Base-by-base conservation (phyloP, 2,113 vertebrate genomes). In the Mesocricetus auratus region DNA sequence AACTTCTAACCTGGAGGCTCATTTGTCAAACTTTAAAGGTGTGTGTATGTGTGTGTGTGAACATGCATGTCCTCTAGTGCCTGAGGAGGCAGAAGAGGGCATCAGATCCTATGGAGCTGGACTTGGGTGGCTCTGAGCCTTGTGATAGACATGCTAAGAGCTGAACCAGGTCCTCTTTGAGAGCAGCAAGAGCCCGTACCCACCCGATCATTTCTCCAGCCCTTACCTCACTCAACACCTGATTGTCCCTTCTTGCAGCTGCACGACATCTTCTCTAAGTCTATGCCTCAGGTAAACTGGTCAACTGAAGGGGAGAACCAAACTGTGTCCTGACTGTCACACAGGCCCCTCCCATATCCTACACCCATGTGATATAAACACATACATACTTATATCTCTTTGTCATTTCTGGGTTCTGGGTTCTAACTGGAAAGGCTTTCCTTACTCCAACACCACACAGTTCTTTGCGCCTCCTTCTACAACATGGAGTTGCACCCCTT, bases 381-480 rank as follows among this genome's bases (percentile, higher is more conserved):
- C 68, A 8, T 8, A n/a, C 68, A n/a, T 7, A 17, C 5, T 71
- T 31, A 45, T 12, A 12, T 24, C 69, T 29, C 89, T 81, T n/a
- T n/a, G 87, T 68, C 68, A 17, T 87, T 47, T 95, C 64, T 94
- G 62, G n/a, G n/a, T 75, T 60, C 29, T 77, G 22, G 69, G 66
- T 66, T 81, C 47, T 85, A 60, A 62, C 3, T 42, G 56, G 31
- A 60, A 90, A 94, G 75, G 9, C 12, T 83, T 86, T 77, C 31
- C 31, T 53, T 10, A 33, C 45, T 85, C 71, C 36, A 50, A 42
- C 74, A 69, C 89, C 36, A 45, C 22, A 78, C 19, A 45, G 47
- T 53, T 78, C 22, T 56, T 56, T 50, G 39, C 66, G 21, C 47
- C 10, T 56, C 42, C 24, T 68, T 90, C 82, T 22, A 50, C n/a